Base-by-base conservation (phyloP, 2,113 vertebrate genomes). In the Salvelinus sp. region DNA sequence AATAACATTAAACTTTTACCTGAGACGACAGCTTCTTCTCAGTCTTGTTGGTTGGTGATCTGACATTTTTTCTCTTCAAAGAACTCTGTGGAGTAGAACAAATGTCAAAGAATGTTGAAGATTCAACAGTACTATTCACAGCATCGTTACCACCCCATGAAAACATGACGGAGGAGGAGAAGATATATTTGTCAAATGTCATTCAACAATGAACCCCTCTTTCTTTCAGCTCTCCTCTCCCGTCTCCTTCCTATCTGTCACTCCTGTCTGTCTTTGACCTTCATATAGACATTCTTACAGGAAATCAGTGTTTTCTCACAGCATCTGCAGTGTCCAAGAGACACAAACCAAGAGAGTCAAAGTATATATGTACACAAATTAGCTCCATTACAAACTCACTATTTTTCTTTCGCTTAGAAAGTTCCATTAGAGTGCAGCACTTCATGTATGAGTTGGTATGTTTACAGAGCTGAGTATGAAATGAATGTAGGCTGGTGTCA, bases 21-120 rank as follows among this genome's bases (percentile, higher is more conserved):
- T 96, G 96, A 72, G 93, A 89, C 0, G 93, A 95, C 0, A 95
- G 84, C 73, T 97, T 97, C 93, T 94, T 98, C 57, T 98, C 98
- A 0, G 92, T 79, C 87, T 95, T 97, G 69, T 90, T 93, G 3
- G 92, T 5, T 2, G 95, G 88, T 12, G 96, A 95, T 72, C 95
- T 94, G 69, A 93, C 86, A 27, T 93, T 93, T 85, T 95, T 93
- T 86, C 94, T 98, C 93, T 95, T 98, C 88, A 96, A 82, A 79
- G 96, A 95, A 89, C 93, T 95, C 96, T 99, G 91, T 66, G 76
- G 78, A 54, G 78, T 76, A 30, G 86, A 86, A 80, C 20, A 69
- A 83, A 77, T 57, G 20, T 25, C 1, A 62, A 25, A n/a, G 1
- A 9, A 2, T 18, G 1, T 64, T 12, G 12, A 38, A 7, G 50